phyloP scores from a whole-genome alignment of 1,140 invertebrate genomes.

The Platyura marginata region DNA sequence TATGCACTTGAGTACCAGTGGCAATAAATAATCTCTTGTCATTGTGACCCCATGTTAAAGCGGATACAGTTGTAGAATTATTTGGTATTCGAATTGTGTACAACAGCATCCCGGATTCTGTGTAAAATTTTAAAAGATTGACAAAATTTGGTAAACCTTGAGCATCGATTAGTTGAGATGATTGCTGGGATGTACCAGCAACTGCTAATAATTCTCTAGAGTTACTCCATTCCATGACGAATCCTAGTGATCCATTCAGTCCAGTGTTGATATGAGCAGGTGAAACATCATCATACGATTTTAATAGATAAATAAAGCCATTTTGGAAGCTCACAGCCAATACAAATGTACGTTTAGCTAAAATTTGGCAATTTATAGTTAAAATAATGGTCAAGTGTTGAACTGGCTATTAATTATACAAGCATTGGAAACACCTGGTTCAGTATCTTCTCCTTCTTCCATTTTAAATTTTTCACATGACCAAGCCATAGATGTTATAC shows the following conservation, averaged over 20 bases:
- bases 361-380: conserved; percentile 4
- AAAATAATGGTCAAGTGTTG: conserved; percentile 3
- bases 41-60: conserved; percentile 95
- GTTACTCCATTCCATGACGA: conserved; percentile 91
- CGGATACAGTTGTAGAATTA: conserved; percentile 54
- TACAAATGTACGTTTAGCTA: conserved; percentile 46
- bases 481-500: conserved; percentile 84
- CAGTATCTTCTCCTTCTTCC: conserved; percentile 73
- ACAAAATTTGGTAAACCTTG: conserved; percentile 19
- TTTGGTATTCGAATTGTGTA: conserved; percentile 60
- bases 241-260: conserved; percentile 43
- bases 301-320: conserved; percentile 72
- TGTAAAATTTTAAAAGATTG: conserved; percentile 52
- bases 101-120: conserved; percentile 48
- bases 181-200: conserved; percentile 44
- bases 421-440: conserved; percentile 30
- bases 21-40: conserved; percentile 87
- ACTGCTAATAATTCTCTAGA: conserved; percentile 81
- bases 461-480: conserved; percentile 97
- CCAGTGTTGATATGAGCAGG: conserved; percentile 70
- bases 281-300: conserved; percentile 82
- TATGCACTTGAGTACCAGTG: conserved; percentile 73
- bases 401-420: conserved; percentile 10
- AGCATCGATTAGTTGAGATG: conserved; percentile 14
- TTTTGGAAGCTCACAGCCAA: conserved; percentile 76